phyloP scores from a whole-genome alignment of 2,888 invertebrate genomes.

The Meandrusa payeni region DNA sequence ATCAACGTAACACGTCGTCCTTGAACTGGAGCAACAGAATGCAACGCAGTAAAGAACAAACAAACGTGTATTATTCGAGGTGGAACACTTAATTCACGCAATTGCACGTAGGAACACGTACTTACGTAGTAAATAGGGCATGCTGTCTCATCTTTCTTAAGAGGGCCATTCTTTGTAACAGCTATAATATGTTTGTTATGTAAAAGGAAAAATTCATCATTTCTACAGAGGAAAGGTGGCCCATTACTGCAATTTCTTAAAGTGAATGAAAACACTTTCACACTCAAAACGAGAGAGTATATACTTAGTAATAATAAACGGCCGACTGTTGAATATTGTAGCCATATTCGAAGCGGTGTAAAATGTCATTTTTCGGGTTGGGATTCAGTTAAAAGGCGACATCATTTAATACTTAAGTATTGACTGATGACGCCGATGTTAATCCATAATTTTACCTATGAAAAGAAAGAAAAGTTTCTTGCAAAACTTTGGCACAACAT shows the following conservation, averaged over 20 bases:
- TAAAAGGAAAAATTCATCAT: slow-evolving; percentile 11
- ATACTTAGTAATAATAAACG: too few relatives aligned
- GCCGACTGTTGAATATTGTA: too few relatives aligned
- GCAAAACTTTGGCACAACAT: too few relatives aligned
- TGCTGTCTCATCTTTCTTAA: slow-evolving; percentile 35
- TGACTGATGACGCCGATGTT: too few relatives aligned
- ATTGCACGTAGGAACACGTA: slow-evolving; percentile 34
- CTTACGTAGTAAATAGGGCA: slow-evolving; percentile 37
- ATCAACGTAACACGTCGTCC: slow-evolving; percentile 50
- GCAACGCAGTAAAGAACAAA: slow-evolving; percentile 27
- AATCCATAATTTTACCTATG: too few relatives aligned
- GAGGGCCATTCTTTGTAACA: slow-evolving; percentile 15
- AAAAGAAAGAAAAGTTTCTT: too few relatives aligned
- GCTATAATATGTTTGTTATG: slow-evolving; percentile 11
- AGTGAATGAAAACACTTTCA: slow-evolving; percentile 8
- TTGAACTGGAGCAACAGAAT: slow-evolving; percentile 56
- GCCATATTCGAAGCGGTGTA: too few relatives aligned
- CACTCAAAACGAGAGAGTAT: slow-evolving; percentile 1
- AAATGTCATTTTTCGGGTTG: too few relatives aligned
- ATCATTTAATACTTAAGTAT: too few relatives aligned
- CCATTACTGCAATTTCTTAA: slow-evolving; percentile 5
- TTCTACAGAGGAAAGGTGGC: not conserved
- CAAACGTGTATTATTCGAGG: slow-evolving; percentile 21
- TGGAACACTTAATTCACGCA: slow-evolving; percentile 28
- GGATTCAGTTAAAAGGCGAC: too few relatives aligned